Evolutionary conservation across 2,113 vertebrate genomes (phyloP), one percentile per base, ranked within the genome.

Genomic region (Channa argus): DNA sequence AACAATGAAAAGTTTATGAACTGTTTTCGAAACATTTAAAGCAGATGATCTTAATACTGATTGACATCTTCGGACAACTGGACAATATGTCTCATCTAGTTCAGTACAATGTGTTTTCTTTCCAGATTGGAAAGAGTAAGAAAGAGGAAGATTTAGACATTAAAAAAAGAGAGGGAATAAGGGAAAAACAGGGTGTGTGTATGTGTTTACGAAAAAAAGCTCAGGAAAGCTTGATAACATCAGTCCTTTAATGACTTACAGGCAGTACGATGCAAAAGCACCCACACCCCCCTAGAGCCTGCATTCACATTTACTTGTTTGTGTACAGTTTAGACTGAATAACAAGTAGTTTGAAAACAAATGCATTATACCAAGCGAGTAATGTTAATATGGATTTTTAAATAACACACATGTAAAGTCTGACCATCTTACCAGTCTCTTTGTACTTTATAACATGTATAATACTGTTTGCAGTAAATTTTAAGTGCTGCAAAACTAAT

Each of bases 211-310:
- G 49, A 75, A 84, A 78, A 89, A 33, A 69, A 76, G 71, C 65
- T 87, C 58, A 88, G 88, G 76, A 89, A 87, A 83, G 71, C 76
- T 84, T 74, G 92, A 93, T 93, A 93, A 90, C 69, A 91, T 91
- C 90, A 84, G 71, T 45, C 69, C 72, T 83, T 45, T 93, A 93
- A 93, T 92, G 74, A 89, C 84, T 93, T 91, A 89, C 93, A 90
- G 91, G 83, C 82, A 77, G 60, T 67, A 43, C 46, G 79, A 85
- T 83, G 75, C 56, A 73, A 77, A 61, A 58, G 68, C 55, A 67
- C 51, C 63, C 67, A 65, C 39, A 24, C 24, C 24, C 61, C 10
- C 62, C 6, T 6, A 47, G 66, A 79, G 77, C 77, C 67, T 52
- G 62, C 67, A 55, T 60, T 84, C 80, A 84, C 84, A 84, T 73